Evolutionary conservation across 2,888 invertebrate species (phyloP), one percentile per base, ranked within the genome.

Genomic region (Phorcus lineatus): DNA sequence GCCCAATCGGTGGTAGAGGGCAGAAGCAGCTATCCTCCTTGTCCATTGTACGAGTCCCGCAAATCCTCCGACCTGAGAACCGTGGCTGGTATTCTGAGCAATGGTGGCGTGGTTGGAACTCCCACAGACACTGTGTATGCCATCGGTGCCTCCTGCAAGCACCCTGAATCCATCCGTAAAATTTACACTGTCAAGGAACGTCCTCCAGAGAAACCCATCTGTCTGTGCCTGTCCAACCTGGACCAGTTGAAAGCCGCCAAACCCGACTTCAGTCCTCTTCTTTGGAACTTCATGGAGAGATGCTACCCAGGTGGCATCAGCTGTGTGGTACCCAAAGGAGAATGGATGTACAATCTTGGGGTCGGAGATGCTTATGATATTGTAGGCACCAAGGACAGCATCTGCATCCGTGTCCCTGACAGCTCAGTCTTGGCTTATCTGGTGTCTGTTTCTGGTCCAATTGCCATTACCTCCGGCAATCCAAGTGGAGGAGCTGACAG

Each of bases 41-140:
- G 88, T 67, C 83, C 84, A 6, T 70, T 85, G 40, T 85, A 85
- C 62, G 82, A 85, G 11, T 88, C 88, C 9, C 82, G 85, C 24
- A 81, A 85, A 22, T 81, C 87, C 55, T 84, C 86, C 47, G 86
- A 81, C 70, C 80, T 88, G 9, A 74, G 74, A 9, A 78, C 80
- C 40, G 86, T 85, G 9, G 87, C 84, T 19, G 80, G 81, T 13
- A 77, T 87, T 55, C 81, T 88, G 66, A 83, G 85, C 76, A 53
- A 85, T 17, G 88, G 88, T 52, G 82, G 84, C 11, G 86, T 88
- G 24, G 84, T 87, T 13, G 87, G 88, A 54, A 83, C 86, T 28
- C 88, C 88, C 19, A 88, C 88, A 19, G 88, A 88, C 81, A 88
- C 88, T 0, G 88, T 88, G 22, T 88, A 88, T 77, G 88, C 87